Conservation (phyloP, 2,113 vertebrate species). For the Cygnus buccinator region DNA sequence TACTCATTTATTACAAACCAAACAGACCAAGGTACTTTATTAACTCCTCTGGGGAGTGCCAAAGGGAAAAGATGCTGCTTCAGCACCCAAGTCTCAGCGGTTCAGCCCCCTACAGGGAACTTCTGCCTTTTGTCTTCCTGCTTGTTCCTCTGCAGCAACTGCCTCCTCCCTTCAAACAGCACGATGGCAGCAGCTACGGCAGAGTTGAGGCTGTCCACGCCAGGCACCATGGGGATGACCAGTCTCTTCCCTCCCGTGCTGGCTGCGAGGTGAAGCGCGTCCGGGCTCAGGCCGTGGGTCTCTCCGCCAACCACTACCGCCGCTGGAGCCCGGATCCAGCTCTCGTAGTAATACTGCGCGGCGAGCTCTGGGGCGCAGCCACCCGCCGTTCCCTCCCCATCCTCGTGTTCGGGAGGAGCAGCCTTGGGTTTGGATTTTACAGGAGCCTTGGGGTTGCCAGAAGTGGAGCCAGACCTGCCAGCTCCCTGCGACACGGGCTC, state of each 20-base stretch:
- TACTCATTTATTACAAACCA: neutral
- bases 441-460: slow-evolving; percentile 5
- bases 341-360: slow-evolving; percentile 77
- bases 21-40: slow-evolving; percentile 23
- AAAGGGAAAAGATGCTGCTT: neutral
- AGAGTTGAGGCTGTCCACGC: slow-evolving; percentile 89
- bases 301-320: slow-evolving; percentile 91
- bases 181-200: slow-evolving; percentile 90
- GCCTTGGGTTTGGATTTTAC: neutral
- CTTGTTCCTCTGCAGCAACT: slow-evolving; percentile 48
- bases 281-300: slow-evolving; percentile 84
- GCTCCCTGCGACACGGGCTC: neutral
- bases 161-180: slow-evolving; percentile 91
- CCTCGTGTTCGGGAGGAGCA: neutral
- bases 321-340: slow-evolving; percentile 79
- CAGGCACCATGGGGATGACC: slow-evolving; percentile 83
- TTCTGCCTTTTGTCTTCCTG: neutral
- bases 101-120: slow-evolving; percentile 17
- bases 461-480: slow-evolving; percentile 70
- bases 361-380: slow-evolving; percentile 69
- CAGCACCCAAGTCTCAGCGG: neutral
- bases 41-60: neutral
- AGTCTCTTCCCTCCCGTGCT: slow-evolving; percentile 80
- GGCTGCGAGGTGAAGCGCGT: slow-evolving; percentile 81
- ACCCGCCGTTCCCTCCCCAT: neutral